Conservation (phyloP, 2,888 invertebrate species). For the Acheta domesticus region DNA sequence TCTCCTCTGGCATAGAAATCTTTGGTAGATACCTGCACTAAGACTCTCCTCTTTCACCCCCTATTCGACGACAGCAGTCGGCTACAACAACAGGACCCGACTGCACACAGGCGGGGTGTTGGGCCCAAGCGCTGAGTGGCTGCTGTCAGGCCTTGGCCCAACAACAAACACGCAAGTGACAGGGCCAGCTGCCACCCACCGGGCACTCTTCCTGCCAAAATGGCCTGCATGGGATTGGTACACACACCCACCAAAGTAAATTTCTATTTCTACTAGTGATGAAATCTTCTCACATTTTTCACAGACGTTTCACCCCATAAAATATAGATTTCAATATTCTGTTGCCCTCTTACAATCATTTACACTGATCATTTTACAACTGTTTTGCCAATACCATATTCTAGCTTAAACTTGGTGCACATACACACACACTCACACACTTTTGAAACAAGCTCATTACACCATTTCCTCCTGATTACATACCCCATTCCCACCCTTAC, state of each 20-base stretch:
- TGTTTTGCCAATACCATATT: too few relatives aligned
- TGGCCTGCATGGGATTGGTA: neutral
- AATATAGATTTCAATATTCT: too few relatives aligned
- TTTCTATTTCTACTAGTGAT: too few relatives aligned
- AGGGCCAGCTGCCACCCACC: neutral
- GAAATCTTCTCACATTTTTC: too few relatives aligned
- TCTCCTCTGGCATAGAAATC: neutral
- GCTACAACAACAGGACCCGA: constrained; percentile 2
- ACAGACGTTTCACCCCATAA: too few relatives aligned
- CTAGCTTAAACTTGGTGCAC: too few relatives aligned
- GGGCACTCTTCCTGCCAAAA: neutral
- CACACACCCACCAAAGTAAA: neutral
- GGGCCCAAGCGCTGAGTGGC: neutral
- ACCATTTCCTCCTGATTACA: too few relatives aligned
- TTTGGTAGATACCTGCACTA: neutral
- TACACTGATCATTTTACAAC: too few relatives aligned
- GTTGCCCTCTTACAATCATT: too few relatives aligned
- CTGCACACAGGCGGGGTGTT: neutral
- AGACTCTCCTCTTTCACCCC: constrained; percentile 1
- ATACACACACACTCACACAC: too few relatives aligned
- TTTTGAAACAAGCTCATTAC: too few relatives aligned
- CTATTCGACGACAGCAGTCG: constrained; percentile 1
- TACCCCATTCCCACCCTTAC: too few relatives aligned
- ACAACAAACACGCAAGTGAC: neutral
- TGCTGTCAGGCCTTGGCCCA: neutral